These are phyloP conservation scores for Agapornis canus DNA, from an alignment of 2,797 vertebrate genomes.

Conservation along the genomic window DNA sequence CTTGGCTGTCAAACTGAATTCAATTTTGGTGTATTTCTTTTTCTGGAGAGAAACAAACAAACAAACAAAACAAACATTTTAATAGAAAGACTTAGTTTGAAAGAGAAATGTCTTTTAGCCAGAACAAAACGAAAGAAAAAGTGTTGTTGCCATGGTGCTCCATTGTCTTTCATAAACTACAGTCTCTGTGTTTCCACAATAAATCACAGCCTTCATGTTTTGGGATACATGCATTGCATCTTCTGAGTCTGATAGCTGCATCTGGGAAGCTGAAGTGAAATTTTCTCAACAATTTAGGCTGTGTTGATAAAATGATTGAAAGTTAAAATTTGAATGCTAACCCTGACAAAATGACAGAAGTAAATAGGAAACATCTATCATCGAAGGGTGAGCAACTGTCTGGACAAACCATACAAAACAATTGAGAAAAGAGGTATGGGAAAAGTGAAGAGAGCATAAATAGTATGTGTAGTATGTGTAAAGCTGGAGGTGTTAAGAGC, in stretches of 20 bases:
- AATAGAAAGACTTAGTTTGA: background rate
- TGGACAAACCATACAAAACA: background rate
- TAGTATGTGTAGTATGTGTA: accelerated
- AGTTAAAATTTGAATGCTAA: background rate
- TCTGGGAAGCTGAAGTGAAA: background rate
- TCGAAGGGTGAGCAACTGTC: background rate
- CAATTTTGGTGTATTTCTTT: background rate
- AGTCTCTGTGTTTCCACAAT: background rate
- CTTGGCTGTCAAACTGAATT: background rate
- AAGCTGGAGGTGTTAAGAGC: background rate
- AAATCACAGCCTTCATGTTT: background rate
- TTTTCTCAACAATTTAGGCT: background rate
- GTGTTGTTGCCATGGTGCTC: accelerated
- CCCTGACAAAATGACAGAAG: background rate
- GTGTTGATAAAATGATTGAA: background rate
- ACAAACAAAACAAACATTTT: background rate
- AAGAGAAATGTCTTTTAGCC: background rate
- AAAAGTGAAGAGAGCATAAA: background rate
- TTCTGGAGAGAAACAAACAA: background rate
- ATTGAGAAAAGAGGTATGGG: background rate
- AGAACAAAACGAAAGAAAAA: background rate
- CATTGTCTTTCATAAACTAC: background rate
- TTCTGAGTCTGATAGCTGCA: background rate
- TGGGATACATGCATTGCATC: accelerated
- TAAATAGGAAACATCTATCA: background rate